Conservation (phyloP, 2,797 vertebrate genomes). For the Bufotes viridis region DNA sequence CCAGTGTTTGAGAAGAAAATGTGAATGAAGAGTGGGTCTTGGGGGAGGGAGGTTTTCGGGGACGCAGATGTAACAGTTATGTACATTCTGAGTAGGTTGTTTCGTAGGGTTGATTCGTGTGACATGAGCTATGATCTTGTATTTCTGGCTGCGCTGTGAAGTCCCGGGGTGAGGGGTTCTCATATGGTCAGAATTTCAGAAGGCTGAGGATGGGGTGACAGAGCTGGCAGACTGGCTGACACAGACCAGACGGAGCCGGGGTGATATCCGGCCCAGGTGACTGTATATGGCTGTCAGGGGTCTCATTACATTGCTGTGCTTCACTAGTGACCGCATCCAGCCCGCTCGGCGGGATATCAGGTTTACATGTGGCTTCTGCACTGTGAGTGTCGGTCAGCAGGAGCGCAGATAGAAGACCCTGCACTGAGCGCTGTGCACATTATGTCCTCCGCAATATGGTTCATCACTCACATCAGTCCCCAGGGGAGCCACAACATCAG, state of each 20-base stretch:
- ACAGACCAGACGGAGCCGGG: constrained; percentile 36
- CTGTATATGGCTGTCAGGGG: constrained; percentile 39
- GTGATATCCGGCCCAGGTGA: constrained; percentile 51
- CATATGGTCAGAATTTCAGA: neutral
- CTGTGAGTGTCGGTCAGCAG: constrained; percentile 13
- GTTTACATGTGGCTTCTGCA: constrained; percentile 10
- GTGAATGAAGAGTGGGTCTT: no score
- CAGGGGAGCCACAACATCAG: no score
- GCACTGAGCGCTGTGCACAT: neutral
- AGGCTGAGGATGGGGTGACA: constrained; percentile 53
- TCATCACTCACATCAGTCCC: neutral
- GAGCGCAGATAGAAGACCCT: neutral
- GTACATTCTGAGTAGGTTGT: no score
- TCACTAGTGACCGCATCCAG: neutral
- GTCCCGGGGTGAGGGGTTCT: neutral
- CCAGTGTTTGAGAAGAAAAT: no score
- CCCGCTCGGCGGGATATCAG: constrained; percentile 26
- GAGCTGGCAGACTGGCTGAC: constrained; percentile 28
- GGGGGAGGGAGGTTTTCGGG: neutral
- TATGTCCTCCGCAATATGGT: neutral
- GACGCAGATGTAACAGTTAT: neutral
- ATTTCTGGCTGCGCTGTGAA: neutral
- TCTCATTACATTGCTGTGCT: constrained; percentile 19
- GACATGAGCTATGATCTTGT: neutral
- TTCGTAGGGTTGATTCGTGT: no score